Evolutionary conservation across 2,888 invertebrate species (phyloP).

Genomic region (Odontomyia ornata): DNA sequence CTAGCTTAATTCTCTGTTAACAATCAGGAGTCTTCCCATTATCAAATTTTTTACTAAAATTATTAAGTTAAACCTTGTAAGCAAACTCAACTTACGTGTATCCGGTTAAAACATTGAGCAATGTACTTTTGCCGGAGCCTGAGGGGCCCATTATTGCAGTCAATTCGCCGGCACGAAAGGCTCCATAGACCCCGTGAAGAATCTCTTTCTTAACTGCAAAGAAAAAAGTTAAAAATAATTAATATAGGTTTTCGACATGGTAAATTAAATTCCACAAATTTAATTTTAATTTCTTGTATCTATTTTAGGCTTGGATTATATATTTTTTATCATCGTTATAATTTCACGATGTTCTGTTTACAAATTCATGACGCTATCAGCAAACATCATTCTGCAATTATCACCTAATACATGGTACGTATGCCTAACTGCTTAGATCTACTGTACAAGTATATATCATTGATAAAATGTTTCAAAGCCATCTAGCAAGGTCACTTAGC

Average conservation of each 20-base stretch:
- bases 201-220: conserved; percentile 67
- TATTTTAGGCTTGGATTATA: no score
- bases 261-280: no score
- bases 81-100: conserved; percentile 75
- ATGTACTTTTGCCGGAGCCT: conserved; percentile 83
- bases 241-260: not conserved
- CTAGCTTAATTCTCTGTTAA: no score
- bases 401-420: no score
- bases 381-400: no score
- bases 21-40: no score
- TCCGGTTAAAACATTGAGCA: conserved; percentile 89
- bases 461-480: not conserved
- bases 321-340: no score
- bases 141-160: conserved; percentile 75
- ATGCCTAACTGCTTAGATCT: not conserved
- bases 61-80: no score
- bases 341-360: no score
- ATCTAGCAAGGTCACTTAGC: not conserved
- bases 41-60: no score
- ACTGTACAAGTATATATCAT: not conserved
- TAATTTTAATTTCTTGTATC: no score
- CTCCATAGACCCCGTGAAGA: conserved; percentile 70
- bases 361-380: no score
- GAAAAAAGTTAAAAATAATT: not conserved
- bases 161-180: conserved; percentile 70